Percentiles rank a stretch among this genome's conserved stretches.
These are phyloP conservation scores for Dendrolimus pini DNA, from an alignment of 2,888 invertebrate species.

Conservation along the genomic window DNA sequence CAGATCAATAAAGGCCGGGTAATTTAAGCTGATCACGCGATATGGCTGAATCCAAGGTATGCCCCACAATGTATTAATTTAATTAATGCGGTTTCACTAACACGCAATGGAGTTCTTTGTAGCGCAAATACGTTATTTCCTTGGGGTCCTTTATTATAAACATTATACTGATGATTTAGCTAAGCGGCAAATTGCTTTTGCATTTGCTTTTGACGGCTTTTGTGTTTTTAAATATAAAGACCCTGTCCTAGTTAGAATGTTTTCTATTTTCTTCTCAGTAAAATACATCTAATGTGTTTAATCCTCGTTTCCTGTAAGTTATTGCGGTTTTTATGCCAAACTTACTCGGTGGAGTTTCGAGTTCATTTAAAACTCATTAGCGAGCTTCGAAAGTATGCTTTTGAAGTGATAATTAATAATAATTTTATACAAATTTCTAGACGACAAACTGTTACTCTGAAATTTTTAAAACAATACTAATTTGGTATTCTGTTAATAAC, in stretches of 20 bases:
- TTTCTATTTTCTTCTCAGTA: conserved; percentile 1
- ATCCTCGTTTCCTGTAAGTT: neutral
- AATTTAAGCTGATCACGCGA: conserved; percentile 64
- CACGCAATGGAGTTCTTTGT: conserved; percentile 39
- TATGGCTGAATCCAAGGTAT: conserved; percentile 65
- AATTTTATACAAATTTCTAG: too few relatives aligned
- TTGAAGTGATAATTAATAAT: too few relatives aligned
- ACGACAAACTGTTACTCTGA: too few relatives aligned
- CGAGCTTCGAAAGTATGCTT: too few relatives aligned
- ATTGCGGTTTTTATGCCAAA: neutral
- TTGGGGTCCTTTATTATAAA: conserved; percentile 16
- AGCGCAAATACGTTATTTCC: conserved; percentile 21
- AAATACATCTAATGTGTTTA: neutral
- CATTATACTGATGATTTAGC: conserved; percentile 16
- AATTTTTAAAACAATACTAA: too few relatives aligned
- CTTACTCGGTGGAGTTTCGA: neutral
- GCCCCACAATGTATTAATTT: conserved; percentile 34
- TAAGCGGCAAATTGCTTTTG: neutral
- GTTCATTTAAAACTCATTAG: too few relatives aligned
- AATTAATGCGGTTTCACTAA: conserved; percentile 56
- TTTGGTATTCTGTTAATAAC: too few relatives aligned
- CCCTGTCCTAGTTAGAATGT: neutral
- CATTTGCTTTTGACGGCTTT: neutral
- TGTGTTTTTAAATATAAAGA: neutral
- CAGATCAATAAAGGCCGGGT: conserved; percentile 61